Percentiles rank a stretch among this genome's conserved stretches.
Conservation (phyloP, 2,888 invertebrate genomes). For the Nasonia oneida region DNA sequence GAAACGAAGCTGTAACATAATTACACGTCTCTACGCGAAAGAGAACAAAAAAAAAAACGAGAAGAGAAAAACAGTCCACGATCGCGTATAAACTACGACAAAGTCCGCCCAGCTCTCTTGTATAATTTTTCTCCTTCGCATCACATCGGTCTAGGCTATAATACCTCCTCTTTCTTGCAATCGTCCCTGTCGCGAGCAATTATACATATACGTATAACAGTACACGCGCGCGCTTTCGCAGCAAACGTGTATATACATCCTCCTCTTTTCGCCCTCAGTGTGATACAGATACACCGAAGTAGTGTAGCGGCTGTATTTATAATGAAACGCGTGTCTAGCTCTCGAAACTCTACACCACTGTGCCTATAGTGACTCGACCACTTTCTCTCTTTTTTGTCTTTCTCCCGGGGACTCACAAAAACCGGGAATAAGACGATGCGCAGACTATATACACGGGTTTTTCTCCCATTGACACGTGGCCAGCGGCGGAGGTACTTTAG, state of each 20-base stretch:
- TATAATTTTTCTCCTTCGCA: too few species aligned
- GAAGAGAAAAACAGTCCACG: too few species aligned
- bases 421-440: not conserved
- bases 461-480: constrained; percentile 46
- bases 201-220: not conserved
- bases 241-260: not conserved
- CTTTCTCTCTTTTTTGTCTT: not conserved
- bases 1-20: not conserved
- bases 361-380: not conserved
- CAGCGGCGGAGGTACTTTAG: not conserved
- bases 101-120: not conserved
- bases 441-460: not conserved
- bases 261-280: not conserved
- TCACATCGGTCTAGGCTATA: too few species aligned
- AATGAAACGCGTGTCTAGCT: not conserved
- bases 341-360: not conserved
- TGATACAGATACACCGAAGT: not conserved
- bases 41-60: not conserved
- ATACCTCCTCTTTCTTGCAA: not conserved
- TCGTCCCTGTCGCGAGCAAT: not conserved
- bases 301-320: not conserved
- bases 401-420: not conserved
- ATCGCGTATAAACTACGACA: not conserved
- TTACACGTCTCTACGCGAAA: too few species aligned
- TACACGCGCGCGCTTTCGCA: not conserved